Evolutionary conservation across 2,797 vertebrate species (phyloP), one percentile per base, ranked within the genome.

Genomic region (Pipistrellus nathusii): DNA sequence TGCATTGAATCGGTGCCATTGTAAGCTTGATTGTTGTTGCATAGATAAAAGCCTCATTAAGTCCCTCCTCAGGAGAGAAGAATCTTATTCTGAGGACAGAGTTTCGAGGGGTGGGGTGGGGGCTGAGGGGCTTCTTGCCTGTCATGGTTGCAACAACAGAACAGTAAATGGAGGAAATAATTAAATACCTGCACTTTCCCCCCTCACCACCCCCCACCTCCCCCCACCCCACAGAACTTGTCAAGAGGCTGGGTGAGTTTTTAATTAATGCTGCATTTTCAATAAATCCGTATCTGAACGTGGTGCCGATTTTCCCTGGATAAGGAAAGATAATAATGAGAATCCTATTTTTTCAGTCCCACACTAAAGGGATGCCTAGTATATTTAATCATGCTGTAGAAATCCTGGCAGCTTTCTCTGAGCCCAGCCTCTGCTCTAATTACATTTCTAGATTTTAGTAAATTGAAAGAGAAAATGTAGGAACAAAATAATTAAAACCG

Each of bases 221-320:
- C 53, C 2, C 53, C 20, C 4, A 14, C 17, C 30, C 91, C 14
- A 6, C 98, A 97, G 98, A 98, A 95, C 97, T 97, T 98, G 97
- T 98, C 98, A 98, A 98, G 98, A 99, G 99, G 98, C 98, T 99
- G 98, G 98, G 98, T 99, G 98, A 98, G 98, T 98, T 99, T 98
- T 99, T 99, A 99, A 99, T 99, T 99, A 99, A 99, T 98, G 99
- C 97, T 98, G 99, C 98, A 98, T 99, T 99, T 99, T 99, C 99
- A 98, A 99, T 99, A 99, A 98, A 98, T 98, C 98, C 94, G 97
- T 98, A 98, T 98, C 98, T 97, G 97, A 98, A 97, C 96, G 97
- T 98, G 98, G 98, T 97, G 97, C 98, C 93, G 98, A 98, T 99
- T 98, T 97, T 98, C 97, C 98, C 98, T 98, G 98, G 98, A 98